Evolutionary conservation across 2,888 invertebrate species (phyloP), one percentile per base, ranked within the genome.

Genomic region (Augiades crinisus): DNA sequence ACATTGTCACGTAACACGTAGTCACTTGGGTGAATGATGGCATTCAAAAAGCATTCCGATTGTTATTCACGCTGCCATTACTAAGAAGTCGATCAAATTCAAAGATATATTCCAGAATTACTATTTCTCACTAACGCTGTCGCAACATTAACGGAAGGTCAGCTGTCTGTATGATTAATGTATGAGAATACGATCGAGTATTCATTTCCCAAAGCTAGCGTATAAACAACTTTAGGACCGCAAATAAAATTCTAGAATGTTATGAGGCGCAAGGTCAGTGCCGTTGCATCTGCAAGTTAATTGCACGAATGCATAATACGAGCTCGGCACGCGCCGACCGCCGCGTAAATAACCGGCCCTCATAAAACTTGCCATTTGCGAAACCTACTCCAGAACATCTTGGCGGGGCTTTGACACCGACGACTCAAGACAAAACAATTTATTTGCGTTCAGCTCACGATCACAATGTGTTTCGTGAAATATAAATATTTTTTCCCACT

Each of bases 1-100:
- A 70, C 64, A 61, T 70, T 73, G 74, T 78, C 73, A 72, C 63
- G 72, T 72, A 72, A 72, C 59, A 56, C 53, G 40, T 12, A 17
- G 33, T 16, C 5, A 14, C 14, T 31, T 19, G 1, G n/a, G 14
- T 31, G 21, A 38, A 40, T n/a, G 10, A n/a, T 7, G 21, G 10
- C n/a, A 22, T 34, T 22, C 13, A 5, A 30, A 30, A 30, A 12
- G 30, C 30, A 12, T 5, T 30, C 1, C 12, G 30, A 5, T 1
- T 6, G 19, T 38, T 40, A 16, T 21, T 44, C 22, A 22, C 10
- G 45, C 10, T 22, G 13, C 34, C 17, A 30, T n/a, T 27, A 31
- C 43, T 31, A 8, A 13, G 21, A 33, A 17, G 8, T 33, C 12
- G 33, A 44, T 7, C 33, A 21, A 7, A 19, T 13, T 41, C 14